phyloP scores from a whole-genome alignment of 2,888 invertebrate genomes.

The Calliphora vomitoria region DNA sequence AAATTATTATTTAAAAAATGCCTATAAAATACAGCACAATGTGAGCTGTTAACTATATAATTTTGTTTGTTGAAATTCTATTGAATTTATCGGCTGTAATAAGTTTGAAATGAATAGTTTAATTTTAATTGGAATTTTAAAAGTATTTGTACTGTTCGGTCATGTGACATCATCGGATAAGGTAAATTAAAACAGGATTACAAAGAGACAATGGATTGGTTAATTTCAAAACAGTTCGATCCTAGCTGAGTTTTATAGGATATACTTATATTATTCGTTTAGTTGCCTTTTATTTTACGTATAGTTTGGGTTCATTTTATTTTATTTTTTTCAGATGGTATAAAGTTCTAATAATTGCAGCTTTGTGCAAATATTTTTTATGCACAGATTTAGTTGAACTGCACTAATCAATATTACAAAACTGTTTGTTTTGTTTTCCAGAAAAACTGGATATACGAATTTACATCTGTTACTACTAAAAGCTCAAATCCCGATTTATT shows the following conservation, averaged over 20 bases:
- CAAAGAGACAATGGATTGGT: too few species aligned
- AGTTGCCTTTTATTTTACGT: too few species aligned
- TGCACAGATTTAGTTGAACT: too few species aligned
- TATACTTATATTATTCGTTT: too few species aligned
- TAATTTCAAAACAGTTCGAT: too few species aligned
- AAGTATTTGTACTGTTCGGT: neutral
- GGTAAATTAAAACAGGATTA: neutral
- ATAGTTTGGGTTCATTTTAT: too few species aligned
- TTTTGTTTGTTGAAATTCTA: neutral
- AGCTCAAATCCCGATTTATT: constrained; percentile 19
- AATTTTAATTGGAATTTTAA: neutral
- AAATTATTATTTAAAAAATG: neutral
- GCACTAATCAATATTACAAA: too few species aligned
- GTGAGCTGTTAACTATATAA: neutral
- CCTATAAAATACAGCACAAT: neutral
- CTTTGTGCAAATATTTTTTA: too few species aligned
- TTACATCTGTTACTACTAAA: constrained; percentile 21
- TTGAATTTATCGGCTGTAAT: neutral
- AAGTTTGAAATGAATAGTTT: constrained; percentile 1
- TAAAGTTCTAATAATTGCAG: too few species aligned
- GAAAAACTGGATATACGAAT: constrained; percentile 56
- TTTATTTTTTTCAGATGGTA: too few species aligned
- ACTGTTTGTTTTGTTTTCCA: constrained; percentile 2
- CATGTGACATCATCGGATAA: neutral
- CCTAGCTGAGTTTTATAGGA: too few species aligned